Conservation (phyloP, 2,888 invertebrate genomes). For the Lepidochrysops patricia region DNA sequence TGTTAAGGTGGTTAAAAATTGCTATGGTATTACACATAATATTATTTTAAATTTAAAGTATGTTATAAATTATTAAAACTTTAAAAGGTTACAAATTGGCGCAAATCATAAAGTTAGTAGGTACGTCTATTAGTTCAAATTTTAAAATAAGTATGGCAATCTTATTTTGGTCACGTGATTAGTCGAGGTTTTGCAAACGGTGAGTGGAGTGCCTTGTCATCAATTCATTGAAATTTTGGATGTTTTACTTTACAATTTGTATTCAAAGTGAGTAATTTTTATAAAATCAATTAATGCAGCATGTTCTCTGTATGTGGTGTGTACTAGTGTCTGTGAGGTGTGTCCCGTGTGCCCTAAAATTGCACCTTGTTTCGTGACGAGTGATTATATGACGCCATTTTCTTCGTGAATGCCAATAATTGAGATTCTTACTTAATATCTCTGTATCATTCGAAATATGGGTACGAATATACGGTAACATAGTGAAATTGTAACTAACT, state of each 20-base stretch:
- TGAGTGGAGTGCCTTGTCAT: constrained; percentile 76
- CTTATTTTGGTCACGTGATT: constrained; percentile 38
- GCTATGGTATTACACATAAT: too few relatives aligned
- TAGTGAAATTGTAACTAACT: neutral
- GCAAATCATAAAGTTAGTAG: neutral
- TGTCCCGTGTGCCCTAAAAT: constrained; percentile 62
- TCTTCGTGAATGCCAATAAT: constrained; percentile 74
- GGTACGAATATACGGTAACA: neutral
- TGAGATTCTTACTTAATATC: constrained; percentile 63
- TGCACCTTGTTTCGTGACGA: constrained; percentile 73
- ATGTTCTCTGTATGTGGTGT: constrained; percentile 47
- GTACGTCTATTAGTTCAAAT: neutral
- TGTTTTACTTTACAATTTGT: constrained; percentile 73
- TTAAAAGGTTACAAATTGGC: too few relatives aligned
- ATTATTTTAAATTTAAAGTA: too few relatives aligned
- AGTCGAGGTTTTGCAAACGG: constrained; percentile 71
- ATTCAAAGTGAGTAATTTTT: constrained; percentile 71
- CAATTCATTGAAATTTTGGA: constrained; percentile 72
- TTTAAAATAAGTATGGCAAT: constrained; percentile 25
- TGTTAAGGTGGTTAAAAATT: too few relatives aligned
- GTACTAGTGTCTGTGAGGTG: constrained; percentile 48
- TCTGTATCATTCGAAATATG: constrained; percentile 19
- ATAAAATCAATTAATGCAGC: constrained; percentile 42
- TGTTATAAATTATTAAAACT: too few relatives aligned
- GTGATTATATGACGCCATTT: constrained; percentile 75